Evolutionary conservation across 2,113 vertebrate species (phyloP).

Genomic region (Paramisgurnus dabryanus): DNA sequence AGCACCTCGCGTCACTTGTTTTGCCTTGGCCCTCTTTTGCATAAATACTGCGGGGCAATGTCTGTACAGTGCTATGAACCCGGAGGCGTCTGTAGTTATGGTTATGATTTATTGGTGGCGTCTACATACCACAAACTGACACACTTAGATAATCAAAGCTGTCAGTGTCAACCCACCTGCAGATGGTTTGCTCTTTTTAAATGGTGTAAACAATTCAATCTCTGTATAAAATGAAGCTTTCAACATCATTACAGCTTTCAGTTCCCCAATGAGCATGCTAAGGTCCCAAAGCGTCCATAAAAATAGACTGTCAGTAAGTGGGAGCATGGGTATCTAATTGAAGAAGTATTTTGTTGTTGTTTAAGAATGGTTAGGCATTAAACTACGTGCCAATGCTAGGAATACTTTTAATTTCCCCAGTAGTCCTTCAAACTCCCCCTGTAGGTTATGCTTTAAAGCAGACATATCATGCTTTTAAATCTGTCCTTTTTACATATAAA

Average conservation of each 20-base stretch:
- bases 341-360: conserved; percentile 44
- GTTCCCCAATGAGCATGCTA: conserved; percentile 49
- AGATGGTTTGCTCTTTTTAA: conserved; percentile 48
- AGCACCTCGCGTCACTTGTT: conserved; percentile 60
- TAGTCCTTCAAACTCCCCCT: conserved; percentile 41
- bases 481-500: no score
- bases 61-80: conserved; percentile 57
- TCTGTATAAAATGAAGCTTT: conserved; percentile 25
- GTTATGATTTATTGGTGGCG: conserved; percentile 57
- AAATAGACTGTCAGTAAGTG: conserved; percentile 58
- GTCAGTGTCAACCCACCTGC: conserved; percentile 42
- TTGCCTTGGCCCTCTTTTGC: conserved; percentile 66
- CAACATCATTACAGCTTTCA: conserved; percentile 52
- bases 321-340: conserved; percentile 53
- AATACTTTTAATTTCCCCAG: conserved; percentile 43
- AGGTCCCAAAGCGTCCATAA: conserved; percentile 46
- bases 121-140: conserved; percentile 58
- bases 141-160: conserved; percentile 56
- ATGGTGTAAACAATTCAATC: conserved; percentile 6
- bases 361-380: conserved; percentile 49
- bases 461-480: no score
- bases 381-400: conserved; percentile 41
- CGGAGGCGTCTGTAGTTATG: conserved; percentile 53
- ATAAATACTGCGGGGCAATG: conserved; percentile 62
- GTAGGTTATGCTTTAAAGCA: conserved; percentile 46